Percentiles rank a stretch among this genome's conserved stretches.
Evolutionary conservation across 2,888 invertebrate species (phyloP).

Genomic region (Drosophila quasianomalipes): DNA sequence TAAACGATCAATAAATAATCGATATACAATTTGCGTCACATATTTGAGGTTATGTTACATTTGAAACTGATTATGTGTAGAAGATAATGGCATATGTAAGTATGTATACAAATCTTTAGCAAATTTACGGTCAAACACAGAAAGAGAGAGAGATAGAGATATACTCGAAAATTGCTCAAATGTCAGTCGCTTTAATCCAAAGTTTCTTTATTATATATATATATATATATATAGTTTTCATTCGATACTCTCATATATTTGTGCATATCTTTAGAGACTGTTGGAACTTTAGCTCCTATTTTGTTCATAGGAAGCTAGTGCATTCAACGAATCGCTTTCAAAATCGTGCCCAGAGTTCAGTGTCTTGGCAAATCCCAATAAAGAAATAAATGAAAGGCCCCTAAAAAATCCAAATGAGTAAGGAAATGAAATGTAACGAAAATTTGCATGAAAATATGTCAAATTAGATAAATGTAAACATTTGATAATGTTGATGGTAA

Average conservation of each 20-base stretch:
- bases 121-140: conserved; percentile 42
- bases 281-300: neutral
- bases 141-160: neutral
- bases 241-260: conserved; percentile 7
- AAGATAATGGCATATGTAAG: conserved; percentile 6
- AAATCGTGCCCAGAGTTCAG: conserved; percentile 55
- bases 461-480: conserved; percentile 36
- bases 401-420: conserved; percentile 6
- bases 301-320: neutral
- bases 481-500: conserved; percentile 39
- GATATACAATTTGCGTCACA: conserved; percentile 2
- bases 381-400: conserved; percentile 1
- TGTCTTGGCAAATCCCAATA: conserved; percentile 31
- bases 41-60: conserved; percentile 31
- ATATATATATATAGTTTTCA: neutral
- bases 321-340: conserved; percentile 22
- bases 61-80: conserved; percentile 16
- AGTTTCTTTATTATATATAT: conserved; percentile 7
- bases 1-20: conserved; percentile 9
- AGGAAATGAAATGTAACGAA: conserved; percentile 21
- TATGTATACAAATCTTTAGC: conserved; percentile 26
- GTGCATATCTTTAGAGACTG: conserved; percentile 1
- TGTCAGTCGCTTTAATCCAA: conserved; percentile 22
- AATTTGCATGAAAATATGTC: conserved; percentile 18
- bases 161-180: conserved; percentile 44